A percentile compares a stretch with the other conserved stretches of the same genome.
phyloP scores from a whole-genome alignment of 1,140 invertebrate species.

The Drosophila dunni region DNA sequence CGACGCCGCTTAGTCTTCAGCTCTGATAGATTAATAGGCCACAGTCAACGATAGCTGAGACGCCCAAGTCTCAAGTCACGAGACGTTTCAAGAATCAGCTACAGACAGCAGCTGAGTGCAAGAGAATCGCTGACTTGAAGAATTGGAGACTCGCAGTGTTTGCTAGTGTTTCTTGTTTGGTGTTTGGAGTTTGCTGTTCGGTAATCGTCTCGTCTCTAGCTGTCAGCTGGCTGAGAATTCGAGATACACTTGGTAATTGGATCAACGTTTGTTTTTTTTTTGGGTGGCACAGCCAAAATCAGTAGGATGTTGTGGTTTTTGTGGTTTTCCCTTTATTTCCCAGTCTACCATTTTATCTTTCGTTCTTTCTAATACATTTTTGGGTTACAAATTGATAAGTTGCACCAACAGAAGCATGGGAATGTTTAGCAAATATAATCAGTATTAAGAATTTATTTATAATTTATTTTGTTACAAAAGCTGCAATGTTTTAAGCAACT shows the following conservation, averaged over 20 bases:
- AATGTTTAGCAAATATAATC: not conserved
- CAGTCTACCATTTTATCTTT: not conserved
- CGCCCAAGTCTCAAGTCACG: slow-evolving; percentile 23
- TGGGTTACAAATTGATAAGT: slow-evolving; percentile 16
- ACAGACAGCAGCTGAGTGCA: too few relatives aligned
- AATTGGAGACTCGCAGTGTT: slow-evolving; percentile 1
- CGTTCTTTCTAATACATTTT: slow-evolving; percentile 2
- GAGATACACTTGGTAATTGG: slow-evolving; percentile 54
- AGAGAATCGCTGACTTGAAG: not conserved
- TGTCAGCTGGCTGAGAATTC: slow-evolving; percentile 34
- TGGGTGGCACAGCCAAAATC: slow-evolving; percentile 10
- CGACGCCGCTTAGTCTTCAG: slow-evolving; percentile 21
- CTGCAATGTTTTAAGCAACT: too few relatives aligned
- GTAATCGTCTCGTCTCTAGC: slow-evolving; percentile 32
- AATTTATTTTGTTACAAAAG: too few relatives aligned
- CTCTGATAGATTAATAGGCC: slow-evolving; percentile 79
- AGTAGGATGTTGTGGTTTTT: slow-evolving; percentile 78
- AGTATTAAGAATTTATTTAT: too few relatives aligned
- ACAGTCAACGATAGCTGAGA: slow-evolving; percentile 64
- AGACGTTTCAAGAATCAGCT: not conserved
- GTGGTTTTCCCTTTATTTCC: slow-evolving; percentile 35
- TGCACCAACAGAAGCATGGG: too few relatives aligned
- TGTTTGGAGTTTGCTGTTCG: not conserved
- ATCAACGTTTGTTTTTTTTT: slow-evolving; percentile 40
- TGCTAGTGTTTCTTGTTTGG: not conserved